A percentile compares a stretch with the other conserved stretches of the same genome.
phyloP scores from a whole-genome alignment of 1,140 invertebrate genomes.

The Anadara kagoshimensis region DNA sequence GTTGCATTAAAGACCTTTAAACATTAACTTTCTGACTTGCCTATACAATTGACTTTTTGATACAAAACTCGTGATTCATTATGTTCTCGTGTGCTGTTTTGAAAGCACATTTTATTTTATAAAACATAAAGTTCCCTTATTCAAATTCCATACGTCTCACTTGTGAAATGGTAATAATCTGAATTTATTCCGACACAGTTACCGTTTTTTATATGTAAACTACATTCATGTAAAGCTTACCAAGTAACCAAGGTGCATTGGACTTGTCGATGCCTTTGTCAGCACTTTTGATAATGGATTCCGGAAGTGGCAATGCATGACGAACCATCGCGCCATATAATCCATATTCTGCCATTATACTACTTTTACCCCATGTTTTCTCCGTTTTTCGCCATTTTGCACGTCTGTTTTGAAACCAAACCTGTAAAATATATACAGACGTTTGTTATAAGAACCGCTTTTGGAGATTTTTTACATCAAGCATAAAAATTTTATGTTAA shows the following conservation, averaged over 20 bases:
- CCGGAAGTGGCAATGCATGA: constrained; percentile 96
- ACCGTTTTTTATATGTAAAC: background rate
- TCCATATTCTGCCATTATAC: constrained; percentile 99
- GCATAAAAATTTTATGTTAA: background rate
- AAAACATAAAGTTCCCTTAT: too few relatives aligned
- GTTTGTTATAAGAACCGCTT: background rate
- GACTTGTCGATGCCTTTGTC: constrained; percentile 87
- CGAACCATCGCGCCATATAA: constrained; percentile 99
- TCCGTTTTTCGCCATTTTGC: constrained; percentile 99
- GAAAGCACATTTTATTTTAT: too few relatives aligned
- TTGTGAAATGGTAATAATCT: background rate
- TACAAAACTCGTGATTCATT: too few relatives aligned
- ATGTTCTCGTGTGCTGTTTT: too few relatives aligned
- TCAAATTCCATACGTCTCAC: too few relatives aligned
- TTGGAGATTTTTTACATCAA: background rate
- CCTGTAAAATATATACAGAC: constrained; percentile 80
- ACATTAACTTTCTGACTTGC: too few relatives aligned
- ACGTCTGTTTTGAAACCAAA: constrained; percentile 98
- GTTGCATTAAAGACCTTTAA: too few relatives aligned
- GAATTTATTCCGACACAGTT: background rate
- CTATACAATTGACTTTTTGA: too few relatives aligned
- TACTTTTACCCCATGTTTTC: constrained; percentile 99
- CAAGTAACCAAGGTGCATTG: constrained; percentile 97
- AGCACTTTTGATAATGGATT: constrained; percentile 96
- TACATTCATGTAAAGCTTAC: constrained; percentile 77